Percentiles rank a stretch among this genome's conserved stretches.
Conservation (phyloP, 2,113 vertebrate genomes). For the Aramus guarauna region DNA sequence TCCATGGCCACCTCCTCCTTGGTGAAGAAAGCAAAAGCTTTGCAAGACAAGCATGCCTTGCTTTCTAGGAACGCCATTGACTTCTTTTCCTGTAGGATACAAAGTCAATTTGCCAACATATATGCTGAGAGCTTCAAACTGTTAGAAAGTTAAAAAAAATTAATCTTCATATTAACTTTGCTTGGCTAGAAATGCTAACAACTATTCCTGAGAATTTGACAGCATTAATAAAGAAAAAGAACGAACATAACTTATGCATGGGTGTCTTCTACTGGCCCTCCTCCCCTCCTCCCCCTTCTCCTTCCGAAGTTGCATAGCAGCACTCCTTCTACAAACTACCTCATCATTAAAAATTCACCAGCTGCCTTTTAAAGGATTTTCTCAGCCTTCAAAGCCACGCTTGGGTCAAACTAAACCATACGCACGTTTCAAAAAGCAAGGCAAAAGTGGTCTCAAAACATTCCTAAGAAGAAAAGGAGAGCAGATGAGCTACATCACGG, state of each 20-base stretch:
- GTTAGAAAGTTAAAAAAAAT: background rate
- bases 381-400: background rate
- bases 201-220: background rate
- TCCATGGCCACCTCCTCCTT: background rate
- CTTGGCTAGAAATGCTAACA: background rate
- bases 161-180: background rate
- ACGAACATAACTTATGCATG: background rate
- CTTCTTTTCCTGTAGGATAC: background rate
- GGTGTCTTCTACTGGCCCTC: background rate
- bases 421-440: background rate
- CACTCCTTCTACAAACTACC: background rate
- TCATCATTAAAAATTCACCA: background rate
- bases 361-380: conserved; percentile 3
- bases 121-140: background rate
- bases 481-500: background rate
- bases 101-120: background rate
- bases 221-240: background rate
- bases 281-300: background rate
- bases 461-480: background rate
- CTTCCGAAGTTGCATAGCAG: background rate
- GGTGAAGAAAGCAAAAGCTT: background rate
- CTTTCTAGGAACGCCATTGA: background rate
- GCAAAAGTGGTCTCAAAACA: background rate
- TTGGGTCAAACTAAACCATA: background rate
- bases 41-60: background rate